These are phyloP conservation scores for Papilio xuthus DNA, from an alignment of 1,140 invertebrate genomes.

Conservation along the genomic window DNA sequence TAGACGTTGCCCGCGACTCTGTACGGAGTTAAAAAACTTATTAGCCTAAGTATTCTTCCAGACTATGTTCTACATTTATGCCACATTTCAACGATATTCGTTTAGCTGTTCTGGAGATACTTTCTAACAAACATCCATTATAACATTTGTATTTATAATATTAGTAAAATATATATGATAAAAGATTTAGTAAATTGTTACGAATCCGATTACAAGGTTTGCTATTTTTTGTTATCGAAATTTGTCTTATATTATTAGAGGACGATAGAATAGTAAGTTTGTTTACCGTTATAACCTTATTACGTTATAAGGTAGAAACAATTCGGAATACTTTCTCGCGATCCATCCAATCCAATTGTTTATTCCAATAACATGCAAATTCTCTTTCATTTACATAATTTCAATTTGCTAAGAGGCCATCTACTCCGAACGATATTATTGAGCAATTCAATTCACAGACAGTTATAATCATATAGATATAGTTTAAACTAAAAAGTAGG, in stretches of 20 bases:
- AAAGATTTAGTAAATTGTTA: background rate
- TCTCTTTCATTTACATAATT: constrained; percentile 15
- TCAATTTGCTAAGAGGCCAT: constrained; percentile 23
- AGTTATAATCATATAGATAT: background rate
- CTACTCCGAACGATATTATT: constrained; percentile 7
- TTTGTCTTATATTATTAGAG: background rate
- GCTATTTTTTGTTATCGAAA: constrained; percentile 5
- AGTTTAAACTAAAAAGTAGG: background rate
- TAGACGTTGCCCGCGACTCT: too few relatives aligned
- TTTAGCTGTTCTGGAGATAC: too few relatives aligned
- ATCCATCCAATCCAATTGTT: constrained; percentile 25
- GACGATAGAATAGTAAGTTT: background rate
- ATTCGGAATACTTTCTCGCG: constrained; percentile 17
- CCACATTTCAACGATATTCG: too few relatives aligned
- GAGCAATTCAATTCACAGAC: constrained; percentile 11
- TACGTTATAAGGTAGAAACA: constrained; percentile 9
- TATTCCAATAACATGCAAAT: constrained; percentile 23
- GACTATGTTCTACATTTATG: too few relatives aligned
- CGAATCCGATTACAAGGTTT: background rate
- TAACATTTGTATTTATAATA: too few relatives aligned
- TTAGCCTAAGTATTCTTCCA: too few relatives aligned
- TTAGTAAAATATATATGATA: too few relatives aligned
- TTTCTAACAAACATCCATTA: too few relatives aligned
- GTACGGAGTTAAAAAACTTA: too few relatives aligned
- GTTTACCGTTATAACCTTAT: background rate